Base-by-base conservation (phyloP, 2,113 vertebrate genomes). In the Pachypanchax playfairii region DNA sequence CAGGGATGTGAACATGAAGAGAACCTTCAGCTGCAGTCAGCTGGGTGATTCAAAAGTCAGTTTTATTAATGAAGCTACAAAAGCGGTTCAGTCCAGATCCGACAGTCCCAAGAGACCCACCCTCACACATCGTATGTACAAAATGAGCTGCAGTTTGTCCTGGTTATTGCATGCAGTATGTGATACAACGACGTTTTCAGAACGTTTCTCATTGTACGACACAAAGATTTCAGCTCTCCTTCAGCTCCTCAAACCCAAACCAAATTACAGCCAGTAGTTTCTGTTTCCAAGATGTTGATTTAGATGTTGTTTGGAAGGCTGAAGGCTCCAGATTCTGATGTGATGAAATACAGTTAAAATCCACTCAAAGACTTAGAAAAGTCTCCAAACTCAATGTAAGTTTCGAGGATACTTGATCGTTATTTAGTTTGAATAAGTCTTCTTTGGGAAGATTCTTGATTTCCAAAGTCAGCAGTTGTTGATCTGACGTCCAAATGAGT, bases 141-240 rank as follows among this genome's bases (percentile, higher is more conserved):
- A 85, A 89, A 85, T 73, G 70, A 88, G 73, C 75, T 74, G 52
- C 70, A 81, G 55, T 80, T 82, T 44, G 12, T 83, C 64, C 63
- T 82, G 57, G 61, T 83, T 86, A 87, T 87, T 88, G 84, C 90
- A 92, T 92, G 89, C 89, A 87, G 61, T 82, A 85, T 73, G 69
- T 70, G 77, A 82, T 73, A 85, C 78, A 70, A 24, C 64, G 29
- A 73, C 53, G 68, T 61, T 54, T 74, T 70, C 38, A 69, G 75
- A 59, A 64, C 61, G 24, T 50, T 73, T 83, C 71, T 79, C 82
- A 81, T 71, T 64, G 70, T 20, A 70, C 20, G 9, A 48, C 24
- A 39, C 36, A 26, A 77, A 44, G 21, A 20, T 53, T 72, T 65
- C 49, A 49, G 5, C 54, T 68, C 28, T 43, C 36, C 22, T 25